These are phyloP conservation scores for Rafetus swinhoei DNA, from an alignment of 2,113 vertebrate genomes.

Conservation along the genomic window DNA sequence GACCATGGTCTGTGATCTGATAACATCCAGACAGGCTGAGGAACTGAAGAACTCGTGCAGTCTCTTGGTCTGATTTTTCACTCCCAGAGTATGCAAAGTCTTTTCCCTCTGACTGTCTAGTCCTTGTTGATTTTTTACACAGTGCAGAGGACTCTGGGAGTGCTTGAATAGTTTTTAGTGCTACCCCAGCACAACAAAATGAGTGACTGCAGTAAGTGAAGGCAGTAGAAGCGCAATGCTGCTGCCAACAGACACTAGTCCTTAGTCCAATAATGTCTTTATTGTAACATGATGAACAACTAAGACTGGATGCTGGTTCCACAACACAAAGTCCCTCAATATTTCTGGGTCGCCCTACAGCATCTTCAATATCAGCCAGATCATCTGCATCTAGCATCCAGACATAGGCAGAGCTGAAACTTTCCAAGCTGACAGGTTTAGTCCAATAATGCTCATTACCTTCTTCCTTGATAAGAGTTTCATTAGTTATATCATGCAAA, in stretches of 20 bases:
- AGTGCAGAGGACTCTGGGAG: slow-evolving; percentile 79
- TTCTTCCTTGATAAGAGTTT: slow-evolving; percentile 62
- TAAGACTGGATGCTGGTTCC: slow-evolving; percentile 77
- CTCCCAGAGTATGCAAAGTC: slow-evolving; percentile 77
- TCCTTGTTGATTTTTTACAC: slow-evolving; percentile 82
- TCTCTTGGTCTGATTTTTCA: slow-evolving; percentile 81
- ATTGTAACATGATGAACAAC: slow-evolving; percentile 82
- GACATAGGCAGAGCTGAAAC: slow-evolving; percentile 76
- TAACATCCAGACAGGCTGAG: slow-evolving; percentile 98
- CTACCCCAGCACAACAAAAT: slow-evolving; percentile 85
- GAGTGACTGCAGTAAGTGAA: slow-evolving; percentile 90
- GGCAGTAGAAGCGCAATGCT: slow-evolving; percentile 81
- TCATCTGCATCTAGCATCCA: slow-evolving; percentile 90
- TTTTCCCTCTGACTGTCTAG: slow-evolving; percentile 82
- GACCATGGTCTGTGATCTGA: slow-evolving; percentile 93
- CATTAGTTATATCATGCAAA: slow-evolving; percentile 67
- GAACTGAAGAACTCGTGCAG: slow-evolving; percentile 87
- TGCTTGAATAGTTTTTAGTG: slow-evolving; percentile 87
- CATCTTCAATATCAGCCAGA: slow-evolving; percentile 94
- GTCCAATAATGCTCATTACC: slow-evolving; percentile 73
- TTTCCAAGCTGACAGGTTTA: slow-evolving; percentile 61
- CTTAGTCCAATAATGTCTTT: slow-evolving; percentile 86
- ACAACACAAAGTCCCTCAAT: slow-evolving; percentile 79
- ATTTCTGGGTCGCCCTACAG: slow-evolving; percentile 86
- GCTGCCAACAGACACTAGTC: slow-evolving; percentile 89